phyloP scores from a whole-genome alignment of 1,140 invertebrate genomes.

The Neodiprion lecontei region DNA sequence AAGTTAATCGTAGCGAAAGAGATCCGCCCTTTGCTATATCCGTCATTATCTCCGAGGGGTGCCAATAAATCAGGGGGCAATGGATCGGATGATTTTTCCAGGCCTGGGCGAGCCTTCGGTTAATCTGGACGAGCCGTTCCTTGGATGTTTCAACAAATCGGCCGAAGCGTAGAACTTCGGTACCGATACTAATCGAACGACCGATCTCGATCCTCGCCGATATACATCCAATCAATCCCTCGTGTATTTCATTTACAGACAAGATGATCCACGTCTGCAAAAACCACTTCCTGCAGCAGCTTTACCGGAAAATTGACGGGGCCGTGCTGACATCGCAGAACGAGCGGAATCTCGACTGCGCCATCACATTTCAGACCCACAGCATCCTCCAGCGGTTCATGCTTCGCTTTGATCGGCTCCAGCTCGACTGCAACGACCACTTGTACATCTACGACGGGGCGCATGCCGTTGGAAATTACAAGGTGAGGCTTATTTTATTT shows the following conservation, averaged over 20 bases:
- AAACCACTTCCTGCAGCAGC: conserved; percentile 82
- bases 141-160: no score
- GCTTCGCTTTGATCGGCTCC: conserved; percentile 82
- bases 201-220: background rate
- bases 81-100: conserved; percentile 47
- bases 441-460: conserved; percentile 92
- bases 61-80: conserved; percentile 51
- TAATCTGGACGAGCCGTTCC: no score
- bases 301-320: conserved; percentile 90
- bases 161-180: no score
- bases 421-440: conserved; percentile 92
- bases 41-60: conserved; percentile 49
- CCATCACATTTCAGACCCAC: conserved; percentile 92
- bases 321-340: conserved; percentile 87
- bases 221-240: background rate
- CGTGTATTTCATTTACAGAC: conserved; percentile 66
- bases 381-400: conserved; percentile 92
- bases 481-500: conserved; percentile 66
- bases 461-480: conserved; percentile 83
- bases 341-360: conserved; percentile 88
- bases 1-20: conserved; percentile 39
- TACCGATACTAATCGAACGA: background rate
- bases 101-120: no score
- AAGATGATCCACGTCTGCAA: conserved; percentile 86
- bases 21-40: background rate